Base-by-base conservation (phyloP, 1,140 invertebrate species). In the Pogonus chalceus region DNA sequence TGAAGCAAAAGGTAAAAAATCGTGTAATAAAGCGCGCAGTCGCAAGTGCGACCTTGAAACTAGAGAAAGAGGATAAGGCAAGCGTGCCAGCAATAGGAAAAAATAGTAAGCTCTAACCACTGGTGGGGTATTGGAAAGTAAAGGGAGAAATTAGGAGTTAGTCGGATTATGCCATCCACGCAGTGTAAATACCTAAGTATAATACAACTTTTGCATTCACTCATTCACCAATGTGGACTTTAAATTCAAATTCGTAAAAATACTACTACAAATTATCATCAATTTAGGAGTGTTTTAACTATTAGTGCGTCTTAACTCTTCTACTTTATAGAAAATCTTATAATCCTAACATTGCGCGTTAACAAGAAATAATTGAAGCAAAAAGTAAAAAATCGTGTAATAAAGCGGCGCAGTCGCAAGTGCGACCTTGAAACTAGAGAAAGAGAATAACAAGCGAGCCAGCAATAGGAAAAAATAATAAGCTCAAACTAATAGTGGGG, bases 131-230 rank as follows among this genome's bases (percentile, higher is more conserved):
- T 26, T 54, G 54, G 56, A 64, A 69, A 67, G 63, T 66, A 69
- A 67, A 68, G 66, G 63, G 63, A 69, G 68, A 68, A 69, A 69
- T 69, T 68, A 64, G 65, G 65, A 66, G 56, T 56, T 65, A 62
- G 61, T 64, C 62, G 62, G 64, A 65, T 60, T 64, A 65, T 59
- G 64, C 60, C 60, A 43, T 43, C 4, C 37, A 43, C n/a, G n/a
- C n/a, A n/a, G n/a, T n/a, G n/a, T n/a, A n/a, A n/a, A n/a, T n/a
- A n/a, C n/a, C n/a, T n/a, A n/a, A n/a, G n/a, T n/a, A n/a, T n/a
- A n/a, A n/a, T n/a, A n/a, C n/a, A n/a, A n/a, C n/a, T n/a, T n/a
- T n/a, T n/a, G n/a, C n/a, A n/a, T n/a, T n/a, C n/a, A n/a, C n/a
- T n/a, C n/a, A n/a, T n/a, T n/a, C n/a, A n/a, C n/a, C n/a, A n/a